These are phyloP conservation scores for Theristicus caerulescens DNA, from an alignment of 2,113 vertebrate species.

Conservation along the genomic window DNA sequence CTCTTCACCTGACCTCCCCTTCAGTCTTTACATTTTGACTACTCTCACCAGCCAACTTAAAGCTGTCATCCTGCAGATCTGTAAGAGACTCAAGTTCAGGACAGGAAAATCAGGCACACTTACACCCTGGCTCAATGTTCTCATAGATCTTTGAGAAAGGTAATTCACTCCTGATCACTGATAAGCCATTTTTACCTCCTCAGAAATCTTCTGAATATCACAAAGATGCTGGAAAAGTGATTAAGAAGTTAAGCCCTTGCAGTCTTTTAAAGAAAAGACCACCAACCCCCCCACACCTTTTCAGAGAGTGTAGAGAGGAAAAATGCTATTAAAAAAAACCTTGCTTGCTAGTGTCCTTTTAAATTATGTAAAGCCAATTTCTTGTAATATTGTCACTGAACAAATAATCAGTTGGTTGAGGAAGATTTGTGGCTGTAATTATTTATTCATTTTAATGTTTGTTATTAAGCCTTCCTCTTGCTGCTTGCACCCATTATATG, in stretches of 20 bases:
- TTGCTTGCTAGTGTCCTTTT: constrained; percentile 50
- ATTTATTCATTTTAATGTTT: constrained; percentile 79
- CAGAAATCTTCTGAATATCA: neutral
- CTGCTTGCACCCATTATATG: constrained; percentile 69
- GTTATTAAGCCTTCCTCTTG: constrained; percentile 72
- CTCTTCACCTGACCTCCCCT: neutral
- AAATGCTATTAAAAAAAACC: constrained; percentile 45
- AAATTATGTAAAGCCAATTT: constrained; percentile 73
- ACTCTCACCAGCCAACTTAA: accelerated
- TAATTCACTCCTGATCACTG: neutral
- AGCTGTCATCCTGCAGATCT: neutral
- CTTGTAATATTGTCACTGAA: constrained; percentile 71
- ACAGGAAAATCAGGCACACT: neutral
- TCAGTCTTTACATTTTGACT: neutral
- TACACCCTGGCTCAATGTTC: accelerated
- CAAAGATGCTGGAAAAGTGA: neutral
- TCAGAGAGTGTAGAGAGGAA: neutral
- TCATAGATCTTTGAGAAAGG: neutral
- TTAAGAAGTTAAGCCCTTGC: neutral
- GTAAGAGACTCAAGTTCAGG: neutral
- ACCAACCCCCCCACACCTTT: neutral
- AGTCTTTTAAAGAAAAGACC: neutral
- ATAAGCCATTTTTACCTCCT: neutral
- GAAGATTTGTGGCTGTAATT: constrained; percentile 76
- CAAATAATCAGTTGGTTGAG: constrained; percentile 71